A percentile compares a stretch with the other conserved stretches of the same genome.
phyloP scores from a whole-genome alignment of 2,888 invertebrate species.

The Glyphotaelius pellucidus region DNA sequence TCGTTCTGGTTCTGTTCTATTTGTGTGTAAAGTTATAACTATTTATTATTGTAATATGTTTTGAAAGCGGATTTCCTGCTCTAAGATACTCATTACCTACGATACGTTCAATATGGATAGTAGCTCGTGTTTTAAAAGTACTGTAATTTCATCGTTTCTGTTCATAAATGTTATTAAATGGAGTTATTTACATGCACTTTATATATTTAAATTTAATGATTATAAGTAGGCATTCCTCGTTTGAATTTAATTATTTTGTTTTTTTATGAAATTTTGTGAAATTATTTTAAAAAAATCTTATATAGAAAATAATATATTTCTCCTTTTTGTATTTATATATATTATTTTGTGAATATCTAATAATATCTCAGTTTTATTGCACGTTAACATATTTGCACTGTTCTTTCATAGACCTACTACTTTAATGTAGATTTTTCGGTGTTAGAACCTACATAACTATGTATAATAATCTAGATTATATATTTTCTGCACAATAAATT shows the following conservation, averaged over 20 bases:
- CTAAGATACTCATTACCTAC: slow-evolving; percentile 61
- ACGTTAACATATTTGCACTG: slow-evolving; percentile 31
- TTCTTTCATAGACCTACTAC: neutral
- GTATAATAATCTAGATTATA: neutral
- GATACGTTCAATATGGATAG: slow-evolving; percentile 66
- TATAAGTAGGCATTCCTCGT: neutral
- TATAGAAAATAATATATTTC: neutral
- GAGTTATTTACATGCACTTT: slow-evolving; percentile 23
- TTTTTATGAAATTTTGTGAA: neutral
- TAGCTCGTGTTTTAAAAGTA: slow-evolving; percentile 63
- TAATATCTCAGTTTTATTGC: slow-evolving; percentile 33
- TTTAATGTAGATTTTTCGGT: slow-evolving; percentile 9
- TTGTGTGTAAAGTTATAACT: slow-evolving; percentile 22
- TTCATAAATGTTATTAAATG: slow-evolving; percentile 46
- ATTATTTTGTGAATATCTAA: neutral
- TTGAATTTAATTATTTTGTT: neutral
- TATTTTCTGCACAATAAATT: neutral
- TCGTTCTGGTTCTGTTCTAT: neutral
- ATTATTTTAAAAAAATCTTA: neutral
- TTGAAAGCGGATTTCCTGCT: slow-evolving; percentile 43
- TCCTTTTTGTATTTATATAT: neutral
- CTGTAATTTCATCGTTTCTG: neutral
- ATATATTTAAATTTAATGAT: neutral
- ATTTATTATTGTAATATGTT: slow-evolving; percentile 32
- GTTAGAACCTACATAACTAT: neutral